Evolutionary conservation across 2,113 vertebrate genomes (phyloP).

Genomic region (Pelobates fuscus): DNA sequence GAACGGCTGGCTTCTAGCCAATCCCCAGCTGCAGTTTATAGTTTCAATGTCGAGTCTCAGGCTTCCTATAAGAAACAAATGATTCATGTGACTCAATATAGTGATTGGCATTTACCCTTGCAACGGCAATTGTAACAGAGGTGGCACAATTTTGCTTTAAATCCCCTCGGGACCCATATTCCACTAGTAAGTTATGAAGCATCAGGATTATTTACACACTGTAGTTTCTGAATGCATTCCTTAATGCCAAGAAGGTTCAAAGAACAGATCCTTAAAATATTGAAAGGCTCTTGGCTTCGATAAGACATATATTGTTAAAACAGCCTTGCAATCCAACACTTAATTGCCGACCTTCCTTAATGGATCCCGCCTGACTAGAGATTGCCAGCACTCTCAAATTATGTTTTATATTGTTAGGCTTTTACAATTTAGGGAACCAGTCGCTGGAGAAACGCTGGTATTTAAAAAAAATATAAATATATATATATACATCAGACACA

Average conservation of each 20-base stretch:
- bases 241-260: neutral
- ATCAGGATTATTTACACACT: neutral
- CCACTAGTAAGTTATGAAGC: neutral
- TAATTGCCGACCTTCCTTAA: constrained; percentile 5
- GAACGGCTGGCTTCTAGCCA: neutral
- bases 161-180: neutral
- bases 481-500: too few relatives aligned
- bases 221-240: neutral
- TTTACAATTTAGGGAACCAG: constrained; percentile 20
- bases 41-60: neutral
- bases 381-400: constrained; percentile 27
- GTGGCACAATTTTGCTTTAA: neutral
- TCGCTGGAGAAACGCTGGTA: constrained; percentile 15
- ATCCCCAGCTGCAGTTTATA: neutral
- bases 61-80: neutral
- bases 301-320: constrained; percentile 7
- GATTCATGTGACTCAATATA: neutral
- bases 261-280: neutral
- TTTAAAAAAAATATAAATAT: constrained; percentile 7
- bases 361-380: constrained; percentile 8
- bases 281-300: neutral
- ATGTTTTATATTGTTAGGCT: constrained; percentile 14
- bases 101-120: neutral
- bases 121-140: neutral
- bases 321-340: neutral